A percentile compares a stretch with the other conserved stretches of the same genome.
Evolutionary conservation across 2,797 vertebrate species (phyloP).

Genomic region (Ispidina lecontei): DNA sequence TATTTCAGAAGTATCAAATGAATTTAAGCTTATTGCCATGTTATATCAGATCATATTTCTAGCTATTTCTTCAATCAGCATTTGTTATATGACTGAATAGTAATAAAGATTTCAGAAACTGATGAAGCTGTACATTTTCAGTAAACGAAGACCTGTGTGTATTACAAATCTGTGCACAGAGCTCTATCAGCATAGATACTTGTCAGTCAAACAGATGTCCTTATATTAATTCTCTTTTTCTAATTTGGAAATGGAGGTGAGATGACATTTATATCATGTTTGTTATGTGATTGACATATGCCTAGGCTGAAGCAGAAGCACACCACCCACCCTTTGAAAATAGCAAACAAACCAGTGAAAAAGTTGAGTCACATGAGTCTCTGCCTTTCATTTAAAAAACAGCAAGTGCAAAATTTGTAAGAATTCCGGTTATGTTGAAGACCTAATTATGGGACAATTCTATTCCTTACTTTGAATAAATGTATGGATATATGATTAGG

Average conservation of each 20-base stretch:
- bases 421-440: rapidly evolving
- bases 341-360: background rate
- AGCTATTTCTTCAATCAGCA: slow-evolving; percentile 63
- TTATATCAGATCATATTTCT: slow-evolving; percentile 62
- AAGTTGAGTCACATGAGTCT: background rate
- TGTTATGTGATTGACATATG: slow-evolving; percentile 39
- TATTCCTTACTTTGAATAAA: background rate
- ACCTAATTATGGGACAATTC: background rate
- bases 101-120: slow-evolving; percentile 56
- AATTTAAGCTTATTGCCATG: slow-evolving; percentile 65
- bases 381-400: background rate
- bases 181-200: slow-evolving; percentile 29
- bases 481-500: background rate
- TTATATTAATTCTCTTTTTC: slow-evolving; percentile 42
- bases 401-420: background rate
- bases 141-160: slow-evolving; percentile 44
- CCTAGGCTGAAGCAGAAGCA: slow-evolving; percentile 18
- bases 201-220: slow-evolving; percentile 58
- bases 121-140: slow-evolving; percentile 40
- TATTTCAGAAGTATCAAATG: slow-evolving; percentile 65
- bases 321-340: background rate
- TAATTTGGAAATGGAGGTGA: slow-evolving; percentile 57
- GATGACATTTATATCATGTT: slow-evolving; percentile 48
- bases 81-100: slow-evolving; percentile 43
- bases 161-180: slow-evolving; percentile 40